phyloP scores from a whole-genome alignment of 1,140 invertebrate species.

The Trichogramma pretiosum region DNA sequence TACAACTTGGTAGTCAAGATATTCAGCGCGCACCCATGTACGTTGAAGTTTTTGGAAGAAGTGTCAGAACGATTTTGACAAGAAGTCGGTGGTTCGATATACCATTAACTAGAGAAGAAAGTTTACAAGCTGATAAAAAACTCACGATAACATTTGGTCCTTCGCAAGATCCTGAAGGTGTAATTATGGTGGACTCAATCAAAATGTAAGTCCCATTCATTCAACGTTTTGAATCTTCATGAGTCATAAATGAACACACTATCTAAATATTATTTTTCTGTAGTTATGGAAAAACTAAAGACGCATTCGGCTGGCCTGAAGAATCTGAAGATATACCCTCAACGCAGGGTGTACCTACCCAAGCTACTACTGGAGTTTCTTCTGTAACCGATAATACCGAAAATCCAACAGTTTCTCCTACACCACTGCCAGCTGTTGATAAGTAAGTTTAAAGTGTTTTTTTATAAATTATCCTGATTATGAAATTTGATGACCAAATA shows the following conservation, averaged over 20 bases:
- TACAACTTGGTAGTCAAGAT: slow-evolving; percentile 82
- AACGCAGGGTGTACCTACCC: slow-evolving; percentile 46
- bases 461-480: too few species aligned
- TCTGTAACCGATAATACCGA: slow-evolving; percentile 42
- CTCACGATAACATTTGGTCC: slow-evolving; percentile 82
- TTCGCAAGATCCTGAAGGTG: slow-evolving; percentile 77
- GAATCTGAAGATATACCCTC: slow-evolving; percentile 76
- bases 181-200: slow-evolving; percentile 88
- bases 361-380: slow-evolving; percentile 28
- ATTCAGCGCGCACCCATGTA: slow-evolving; percentile 72
- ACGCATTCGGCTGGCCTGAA: slow-evolving; percentile 94
- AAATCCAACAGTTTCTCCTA: slow-evolving; percentile 33
- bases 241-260: not conserved
- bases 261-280: slow-evolving; percentile 7
- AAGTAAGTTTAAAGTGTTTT: slow-evolving; percentile 34
- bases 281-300: slow-evolving; percentile 89
- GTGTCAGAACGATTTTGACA: slow-evolving; percentile 63
- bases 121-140: slow-evolving; percentile 86
- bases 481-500: too few species aligned
- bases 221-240: not conserved
- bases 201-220: slow-evolving; percentile 56
- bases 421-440: slow-evolving; percentile 48
- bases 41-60: slow-evolving; percentile 78
- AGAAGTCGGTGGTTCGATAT: slow-evolving; percentile 91
- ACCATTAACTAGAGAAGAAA: slow-evolving; percentile 89